These are phyloP conservation scores for Elephantulus edwardii DNA, from an alignment of 2,113 vertebrate species.

Conservation along the genomic window DNA sequence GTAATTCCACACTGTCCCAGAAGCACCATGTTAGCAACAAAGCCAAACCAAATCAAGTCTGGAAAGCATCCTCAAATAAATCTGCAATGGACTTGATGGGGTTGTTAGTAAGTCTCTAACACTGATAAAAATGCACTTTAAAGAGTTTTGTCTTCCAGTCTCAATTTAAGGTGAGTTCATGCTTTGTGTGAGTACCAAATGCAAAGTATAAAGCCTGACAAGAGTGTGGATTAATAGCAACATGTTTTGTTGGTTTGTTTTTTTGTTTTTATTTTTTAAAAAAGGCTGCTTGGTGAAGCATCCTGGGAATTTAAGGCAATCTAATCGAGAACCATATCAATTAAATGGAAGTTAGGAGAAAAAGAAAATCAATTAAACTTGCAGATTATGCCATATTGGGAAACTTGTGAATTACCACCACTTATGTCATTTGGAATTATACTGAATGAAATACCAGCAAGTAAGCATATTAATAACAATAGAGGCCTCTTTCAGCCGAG, in stretches of 20 bases:
- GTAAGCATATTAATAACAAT: conserved; percentile 22
- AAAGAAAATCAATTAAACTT: conserved; percentile 53
- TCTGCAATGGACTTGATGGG: neutral
- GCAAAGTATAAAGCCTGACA: conserved; percentile 29
- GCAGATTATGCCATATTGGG: neutral
- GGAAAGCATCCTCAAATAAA: neutral
- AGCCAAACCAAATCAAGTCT: neutral
- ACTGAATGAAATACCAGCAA: conserved; percentile 33
- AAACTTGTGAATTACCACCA: conserved; percentile 29
- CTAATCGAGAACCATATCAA: conserved; percentile 11
- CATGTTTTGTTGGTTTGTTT: too few relatives aligned
- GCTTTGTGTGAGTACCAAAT: neutral
- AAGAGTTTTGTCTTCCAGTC: neutral
- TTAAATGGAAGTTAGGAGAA: conserved; percentile 48
- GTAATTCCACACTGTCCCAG: neutral
- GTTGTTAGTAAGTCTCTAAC: neutral
- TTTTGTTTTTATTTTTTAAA: too few relatives aligned
- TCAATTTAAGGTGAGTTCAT: neutral
- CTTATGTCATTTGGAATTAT: conserved; percentile 29
- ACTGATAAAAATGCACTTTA: neutral
- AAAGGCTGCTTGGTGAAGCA: neutral
- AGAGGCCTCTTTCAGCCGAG: conserved; percentile 15
- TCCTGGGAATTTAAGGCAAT: neutral
- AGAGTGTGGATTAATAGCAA: conserved; percentile 21
- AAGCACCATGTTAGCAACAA: neutral